These are phyloP conservation scores for Vespertilio murinus DNA, from an alignment of 2,797 vertebrate species.

Conservation along the genomic window DNA sequence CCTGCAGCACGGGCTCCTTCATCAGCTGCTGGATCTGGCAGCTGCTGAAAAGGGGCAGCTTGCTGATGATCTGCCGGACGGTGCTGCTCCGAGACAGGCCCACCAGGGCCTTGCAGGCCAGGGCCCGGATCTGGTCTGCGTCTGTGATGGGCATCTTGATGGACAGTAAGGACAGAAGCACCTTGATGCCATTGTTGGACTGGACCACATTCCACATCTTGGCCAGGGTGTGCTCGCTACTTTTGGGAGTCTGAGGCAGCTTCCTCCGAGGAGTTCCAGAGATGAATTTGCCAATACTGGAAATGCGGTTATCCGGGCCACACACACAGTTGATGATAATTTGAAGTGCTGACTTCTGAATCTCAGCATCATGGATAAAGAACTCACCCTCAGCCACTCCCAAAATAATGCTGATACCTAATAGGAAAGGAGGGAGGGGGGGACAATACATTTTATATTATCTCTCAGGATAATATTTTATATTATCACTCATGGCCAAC, in stretches of 20 bases:
- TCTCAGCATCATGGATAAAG: constrained; percentile 98
- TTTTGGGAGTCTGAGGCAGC: constrained; percentile 92
- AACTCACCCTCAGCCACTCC: constrained; percentile 98
- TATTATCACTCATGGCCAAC: background rate
- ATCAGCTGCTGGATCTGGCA: constrained; percentile 99
- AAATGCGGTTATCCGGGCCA: constrained; percentile 96
- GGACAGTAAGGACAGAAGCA: constrained; percentile 95
- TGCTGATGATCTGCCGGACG: constrained; percentile 98
- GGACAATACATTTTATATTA: background rate
- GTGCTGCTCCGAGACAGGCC: constrained; percentile 95
- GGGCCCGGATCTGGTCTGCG: constrained; percentile 96
- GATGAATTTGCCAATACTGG: constrained; percentile 98
- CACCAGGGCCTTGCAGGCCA: constrained; percentile 97
- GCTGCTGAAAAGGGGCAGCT: constrained; percentile 97
- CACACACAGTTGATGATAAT: constrained; percentile 99
- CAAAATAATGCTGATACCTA: constrained; percentile 98
- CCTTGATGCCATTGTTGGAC: constrained; percentile 99
- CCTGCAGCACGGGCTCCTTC: constrained; percentile 98
- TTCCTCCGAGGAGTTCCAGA: constrained; percentile 95
- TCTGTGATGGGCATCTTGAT: constrained; percentile 99
- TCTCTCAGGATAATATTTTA: background rate
- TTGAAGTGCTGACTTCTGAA: constrained; percentile 99
- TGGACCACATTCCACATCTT: constrained; percentile 99
- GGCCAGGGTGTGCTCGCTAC: constrained; percentile 93
- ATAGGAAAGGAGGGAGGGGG: background rate